Conservation (phyloP, 2,888 invertebrate species). For the Heliconius charithonia region DNA sequence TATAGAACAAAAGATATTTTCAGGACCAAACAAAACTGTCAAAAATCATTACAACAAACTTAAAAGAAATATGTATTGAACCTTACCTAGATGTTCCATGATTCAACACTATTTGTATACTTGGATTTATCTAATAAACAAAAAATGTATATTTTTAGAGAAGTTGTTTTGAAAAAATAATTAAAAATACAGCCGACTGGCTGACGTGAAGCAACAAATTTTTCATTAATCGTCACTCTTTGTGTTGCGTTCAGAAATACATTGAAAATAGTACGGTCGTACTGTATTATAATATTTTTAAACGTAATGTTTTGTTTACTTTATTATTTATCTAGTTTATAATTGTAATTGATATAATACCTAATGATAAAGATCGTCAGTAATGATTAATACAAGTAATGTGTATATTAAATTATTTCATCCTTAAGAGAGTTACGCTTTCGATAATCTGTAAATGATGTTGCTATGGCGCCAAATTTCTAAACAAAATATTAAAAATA, state of each 20-base stretch:
- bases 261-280: not conserved
- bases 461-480: conserved; percentile 69
- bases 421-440: not conserved
- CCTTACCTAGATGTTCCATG: conserved; percentile 76
- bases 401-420: not conserved
- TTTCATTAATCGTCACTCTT: conserved; percentile 51
- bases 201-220: conserved; percentile 81
- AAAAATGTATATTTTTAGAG: conserved; percentile 48
- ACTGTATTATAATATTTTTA: not conserved
- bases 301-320: not conserved
- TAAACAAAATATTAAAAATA: conserved; percentile 54
- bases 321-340: not conserved
- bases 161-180: conserved; percentile 78
- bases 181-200: conserved; percentile 75
- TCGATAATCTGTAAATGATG: conserved; percentile 40
- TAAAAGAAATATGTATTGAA: conserved; percentile 46
- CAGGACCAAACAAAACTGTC: conserved; percentile 58
- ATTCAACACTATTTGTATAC: conserved; percentile 54
- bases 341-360: not conserved
- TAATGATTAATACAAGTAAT: not conserved
- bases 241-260: conserved; percentile 43
- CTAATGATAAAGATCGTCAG: not conserved
- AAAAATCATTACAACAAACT: conserved; percentile 51
- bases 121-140: conserved; percentile 36
- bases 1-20: conserved; percentile 77